phyloP scores from a whole-genome alignment of 1,140 invertebrate genomes.

The Tetramorium parvispinum region DNA sequence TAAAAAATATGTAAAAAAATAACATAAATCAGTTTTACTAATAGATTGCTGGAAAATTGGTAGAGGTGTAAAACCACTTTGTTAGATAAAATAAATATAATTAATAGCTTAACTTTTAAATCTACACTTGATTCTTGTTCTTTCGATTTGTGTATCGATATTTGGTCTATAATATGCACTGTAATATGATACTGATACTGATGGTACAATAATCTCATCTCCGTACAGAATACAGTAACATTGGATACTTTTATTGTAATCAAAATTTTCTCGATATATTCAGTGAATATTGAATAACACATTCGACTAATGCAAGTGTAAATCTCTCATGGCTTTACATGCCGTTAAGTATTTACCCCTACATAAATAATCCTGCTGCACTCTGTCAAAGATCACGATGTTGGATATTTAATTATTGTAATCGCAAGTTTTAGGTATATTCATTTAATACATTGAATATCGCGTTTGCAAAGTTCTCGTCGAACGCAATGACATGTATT shows the following conservation, averaged over 20 bases:
- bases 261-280: slow-evolving; percentile 25
- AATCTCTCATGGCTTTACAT: neutral
- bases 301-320: neutral
- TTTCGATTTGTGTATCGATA: neutral
- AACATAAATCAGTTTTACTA: neutral
- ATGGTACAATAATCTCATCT: neutral
- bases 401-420: neutral
- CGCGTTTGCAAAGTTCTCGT: slow-evolving; percentile 10
- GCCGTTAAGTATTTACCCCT: slow-evolving; percentile 38
- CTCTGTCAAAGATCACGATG: neutral
- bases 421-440: neutral
- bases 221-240: neutral
- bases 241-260: slow-evolving; percentile 21
- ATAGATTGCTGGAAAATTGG: neutral
- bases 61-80: neutral
- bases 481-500: neutral
- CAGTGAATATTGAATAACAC: neutral
- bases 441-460: slow-evolving; percentile 11
- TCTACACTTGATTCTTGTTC: slow-evolving; percentile 17
- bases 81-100: slow-evolving; percentile 48
- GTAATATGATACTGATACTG: neutral
- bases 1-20: slow-evolving; percentile 17
- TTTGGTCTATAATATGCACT: slow-evolving; percentile 11
- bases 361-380: neutral
- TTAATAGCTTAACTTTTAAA: slow-evolving; percentile 15